phyloP scores from a whole-genome alignment of 2,888 invertebrate species.

The Drosophila yooni region DNA sequence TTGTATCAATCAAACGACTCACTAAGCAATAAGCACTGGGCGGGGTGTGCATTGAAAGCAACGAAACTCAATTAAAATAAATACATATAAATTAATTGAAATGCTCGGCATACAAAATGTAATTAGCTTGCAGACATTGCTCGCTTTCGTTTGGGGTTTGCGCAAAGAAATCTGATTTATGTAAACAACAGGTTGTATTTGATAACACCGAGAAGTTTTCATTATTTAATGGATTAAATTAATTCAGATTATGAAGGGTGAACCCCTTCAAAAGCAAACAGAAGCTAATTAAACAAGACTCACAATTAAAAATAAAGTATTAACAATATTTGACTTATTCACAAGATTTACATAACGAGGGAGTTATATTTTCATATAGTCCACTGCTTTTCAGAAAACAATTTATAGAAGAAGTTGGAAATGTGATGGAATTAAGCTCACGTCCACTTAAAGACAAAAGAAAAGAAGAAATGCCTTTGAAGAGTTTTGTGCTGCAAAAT shows the following conservation, averaged over 20 bases:
- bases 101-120: conserved; percentile 47
- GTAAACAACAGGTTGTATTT: conserved; percentile 46
- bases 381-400: neutral
- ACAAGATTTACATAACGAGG: neutral
- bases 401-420: neutral
- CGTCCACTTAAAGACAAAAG: neutral
- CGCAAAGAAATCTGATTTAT: conserved; percentile 40
- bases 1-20: conserved; percentile 67
- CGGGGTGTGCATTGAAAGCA: conserved; percentile 14
- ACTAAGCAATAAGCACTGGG: conserved; percentile 36
- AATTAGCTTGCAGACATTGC: conserved; percentile 44
- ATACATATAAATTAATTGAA: conserved; percentile 71
- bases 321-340: neutral
- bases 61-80: conserved; percentile 73
- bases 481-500: neutral
- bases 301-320: neutral
- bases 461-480: neutral
- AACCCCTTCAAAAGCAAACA: conserved; percentile 15
- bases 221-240: conserved; percentile 10
- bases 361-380: neutral
- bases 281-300: neutral
- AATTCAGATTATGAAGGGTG: neutral
- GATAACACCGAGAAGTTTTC: conserved; percentile 28
- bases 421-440: neutral
- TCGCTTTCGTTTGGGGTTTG: conserved; percentile 22